Evolutionary conservation across 2,888 invertebrate species (phyloP).

Genomic region (Campoletis raptor): DNA sequence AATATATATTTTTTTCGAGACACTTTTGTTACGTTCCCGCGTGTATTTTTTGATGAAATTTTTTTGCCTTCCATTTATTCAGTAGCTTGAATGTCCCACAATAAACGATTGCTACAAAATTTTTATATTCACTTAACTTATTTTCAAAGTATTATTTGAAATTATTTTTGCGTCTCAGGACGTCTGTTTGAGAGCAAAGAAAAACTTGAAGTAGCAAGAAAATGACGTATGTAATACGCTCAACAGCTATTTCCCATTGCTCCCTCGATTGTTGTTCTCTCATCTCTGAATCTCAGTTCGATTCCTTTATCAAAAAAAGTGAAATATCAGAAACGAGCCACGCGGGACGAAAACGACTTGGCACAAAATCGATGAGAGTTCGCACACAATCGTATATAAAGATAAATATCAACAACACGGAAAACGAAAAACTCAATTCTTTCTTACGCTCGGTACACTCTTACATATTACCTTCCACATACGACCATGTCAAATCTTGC

Average conservation of each 20-base stretch:
- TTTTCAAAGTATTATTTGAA: neutral
- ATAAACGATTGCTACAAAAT: conserved; percentile 8
- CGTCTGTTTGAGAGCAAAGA: neutral
- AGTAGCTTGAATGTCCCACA: conserved; percentile 15
- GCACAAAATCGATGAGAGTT: conserved; percentile 38
- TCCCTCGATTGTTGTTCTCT: conserved; percentile 58
- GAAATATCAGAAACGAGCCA: conserved; percentile 52
- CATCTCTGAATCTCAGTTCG: conserved; percentile 26
- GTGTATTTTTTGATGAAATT: conserved; percentile 16
- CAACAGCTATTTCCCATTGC: conserved; percentile 54
- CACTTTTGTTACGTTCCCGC: neutral
- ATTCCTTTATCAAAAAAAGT: conserved; percentile 40
- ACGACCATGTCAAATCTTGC: neutral
- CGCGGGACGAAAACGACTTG: conserved; percentile 53
- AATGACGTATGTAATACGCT: conserved; percentile 16
- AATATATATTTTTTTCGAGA: conserved; percentile 27
- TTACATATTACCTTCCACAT: neutral
- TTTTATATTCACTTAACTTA: neutral
- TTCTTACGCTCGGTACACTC: neutral
- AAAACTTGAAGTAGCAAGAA: conserved; percentile 12
- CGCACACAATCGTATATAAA: conserved; percentile 6
- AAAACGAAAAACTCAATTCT: conserved; percentile 23
- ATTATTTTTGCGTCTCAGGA: neutral
- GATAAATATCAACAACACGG: conserved; percentile 44
- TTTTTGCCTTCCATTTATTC: conserved; percentile 34